Conservation (phyloP, 2,797 vertebrate species). For the Tarsius wallacei region DNA sequence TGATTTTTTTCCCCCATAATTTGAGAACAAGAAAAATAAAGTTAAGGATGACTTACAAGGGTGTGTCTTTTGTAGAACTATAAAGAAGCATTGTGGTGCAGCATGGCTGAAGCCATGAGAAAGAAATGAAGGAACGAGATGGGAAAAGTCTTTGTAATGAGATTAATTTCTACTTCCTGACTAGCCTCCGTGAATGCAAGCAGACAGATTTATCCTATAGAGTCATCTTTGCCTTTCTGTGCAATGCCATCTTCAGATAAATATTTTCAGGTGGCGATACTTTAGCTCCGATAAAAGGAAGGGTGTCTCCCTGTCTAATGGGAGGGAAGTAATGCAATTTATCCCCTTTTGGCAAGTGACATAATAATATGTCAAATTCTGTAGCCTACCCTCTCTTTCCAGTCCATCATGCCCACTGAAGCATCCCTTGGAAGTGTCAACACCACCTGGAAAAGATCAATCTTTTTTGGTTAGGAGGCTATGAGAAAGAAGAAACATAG, state of each 20-base stretch:
- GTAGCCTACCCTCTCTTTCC: background rate
- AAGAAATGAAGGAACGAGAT: background rate
- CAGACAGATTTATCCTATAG: background rate
- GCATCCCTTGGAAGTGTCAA: background rate
- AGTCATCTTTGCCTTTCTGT: background rate
- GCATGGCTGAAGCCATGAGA: background rate
- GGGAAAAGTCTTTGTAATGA: background rate
- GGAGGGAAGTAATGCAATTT: background rate
- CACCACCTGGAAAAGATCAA: background rate
- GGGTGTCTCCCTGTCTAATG: slow-evolving; percentile 5
- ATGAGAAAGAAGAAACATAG: background rate
- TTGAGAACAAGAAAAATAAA: background rate
- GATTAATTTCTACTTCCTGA: background rate
- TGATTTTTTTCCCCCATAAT: background rate
- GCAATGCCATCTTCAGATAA: background rate
- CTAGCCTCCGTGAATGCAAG: background rate
- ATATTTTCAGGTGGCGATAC: slow-evolving; percentile 75
- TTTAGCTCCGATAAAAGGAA: background rate
- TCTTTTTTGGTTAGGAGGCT: background rate
- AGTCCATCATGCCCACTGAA: background rate
- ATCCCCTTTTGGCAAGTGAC: slow-evolving; percentile 23
- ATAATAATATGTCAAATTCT: slow-evolving; percentile 34
- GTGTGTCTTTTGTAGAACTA: background rate
- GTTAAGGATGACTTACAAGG: background rate
- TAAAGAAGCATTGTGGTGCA: background rate